Evolutionary conservation across 53 echinoderm and acorn worm genomes (phyloP), one percentile per base, ranked within the genome.

Genomic region (Pentamera pediparva): DNA sequence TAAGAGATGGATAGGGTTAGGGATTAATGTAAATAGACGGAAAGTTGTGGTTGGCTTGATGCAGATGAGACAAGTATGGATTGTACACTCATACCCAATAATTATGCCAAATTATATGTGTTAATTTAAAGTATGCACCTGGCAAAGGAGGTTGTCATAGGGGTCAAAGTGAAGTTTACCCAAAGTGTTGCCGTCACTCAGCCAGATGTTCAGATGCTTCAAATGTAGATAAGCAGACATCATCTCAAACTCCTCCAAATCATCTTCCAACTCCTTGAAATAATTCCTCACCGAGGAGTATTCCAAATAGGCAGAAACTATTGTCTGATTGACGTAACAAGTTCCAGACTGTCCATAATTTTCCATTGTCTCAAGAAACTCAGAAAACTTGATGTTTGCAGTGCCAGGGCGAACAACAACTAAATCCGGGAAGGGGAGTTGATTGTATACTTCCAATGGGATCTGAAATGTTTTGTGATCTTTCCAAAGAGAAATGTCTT

Each of bases 81-180:
- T n/a, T n/a, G n/a, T n/a, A n/a, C n/a, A n/a, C n/a, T n/a, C n/a
- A n/a, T n/a, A n/a, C n/a, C n/a, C n/a, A n/a, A n/a, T n/a, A n/a
- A n/a, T n/a, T n/a, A n/a, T n/a, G n/a, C n/a, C n/a, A n/a, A n/a
- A n/a, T n/a, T n/a, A n/a, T n/a, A n/a, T n/a, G n/a, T n/a, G n/a
- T n/a, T n/a, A 30, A 92, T 81, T 87, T 92, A 69, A 51, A 27
- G 25, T 61, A 19, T 34, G 36, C 56, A 93, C 93, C 93, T 89
- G 89, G 71, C 93, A 93, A 7, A 90, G 79, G 52, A 93, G 78
- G 37, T 93, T 93, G 61, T 93, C 89, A 82, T 86, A 93, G 11
- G 89, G 89, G 41, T 93, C 93, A 84, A 93, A 93, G 61, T 93
- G 93, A 15, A 89, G 87, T 76, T 93, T 93, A 9, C 93, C 93